Evolutionary conservation across 2,113 vertebrate species (phyloP).

Genomic region (Chiloscyllium plagiosum): DNA sequence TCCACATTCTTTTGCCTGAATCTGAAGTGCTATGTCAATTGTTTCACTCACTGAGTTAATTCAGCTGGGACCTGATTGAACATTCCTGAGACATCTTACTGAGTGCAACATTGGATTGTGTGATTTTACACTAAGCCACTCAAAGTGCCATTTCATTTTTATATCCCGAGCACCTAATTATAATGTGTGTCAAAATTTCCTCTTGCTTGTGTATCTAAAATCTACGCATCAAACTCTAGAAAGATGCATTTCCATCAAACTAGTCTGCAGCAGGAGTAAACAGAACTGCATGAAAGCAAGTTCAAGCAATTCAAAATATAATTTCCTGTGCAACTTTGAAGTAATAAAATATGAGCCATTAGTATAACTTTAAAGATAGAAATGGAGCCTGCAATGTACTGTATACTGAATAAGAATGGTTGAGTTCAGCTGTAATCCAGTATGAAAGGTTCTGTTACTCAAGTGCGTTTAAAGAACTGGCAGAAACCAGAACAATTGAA

Average conservation of each 20-base stretch:
- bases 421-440: background rate
- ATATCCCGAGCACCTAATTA: too few relatives aligned
- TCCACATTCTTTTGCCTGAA: background rate
- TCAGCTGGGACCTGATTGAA: too few relatives aligned
- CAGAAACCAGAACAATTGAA: background rate
- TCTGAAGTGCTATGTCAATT: background rate
- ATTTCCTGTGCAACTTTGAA: background rate
- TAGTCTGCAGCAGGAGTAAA: background rate
- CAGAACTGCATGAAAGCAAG: background rate
- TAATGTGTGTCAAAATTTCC: too few relatives aligned
- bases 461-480: background rate
- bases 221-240: too few relatives aligned
- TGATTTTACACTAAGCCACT: background rate
- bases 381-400: too few relatives aligned
- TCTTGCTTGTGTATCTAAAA: too few relatives aligned
- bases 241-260: background rate
- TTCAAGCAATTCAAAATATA: background rate
- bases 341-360: background rate
- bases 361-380: background rate
- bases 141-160: slow-evolving; percentile 4
- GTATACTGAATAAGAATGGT: background rate
- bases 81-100: too few relatives aligned
- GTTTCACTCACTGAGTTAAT: too few relatives aligned
- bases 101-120: background rate
- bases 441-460: background rate